Evolutionary conservation across 2,888 invertebrate species (phyloP), one percentile per base, ranked within the genome.

Genomic region (Latrodectus elegans): DNA sequence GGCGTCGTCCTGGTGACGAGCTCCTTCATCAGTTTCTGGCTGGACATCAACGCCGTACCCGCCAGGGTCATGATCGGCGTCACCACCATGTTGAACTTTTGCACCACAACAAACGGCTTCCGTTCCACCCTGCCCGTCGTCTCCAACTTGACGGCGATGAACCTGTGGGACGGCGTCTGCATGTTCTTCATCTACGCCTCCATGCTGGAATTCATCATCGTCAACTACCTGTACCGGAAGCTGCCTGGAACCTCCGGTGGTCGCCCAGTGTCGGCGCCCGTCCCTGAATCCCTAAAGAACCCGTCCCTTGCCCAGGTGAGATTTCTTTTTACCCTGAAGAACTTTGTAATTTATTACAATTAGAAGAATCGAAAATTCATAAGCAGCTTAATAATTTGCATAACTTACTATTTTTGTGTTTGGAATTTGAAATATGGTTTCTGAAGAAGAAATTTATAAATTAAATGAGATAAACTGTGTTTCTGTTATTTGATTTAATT

Each of bases 51-150:
- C 94, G 97, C 97, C 91, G 97, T 97, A 92, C 97, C 97, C 92
- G 97, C 97, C 92, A 95, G 97, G 94, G 97, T 97, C 92, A 97
- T 97, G 97, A 97, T 97, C 94, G 97, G 97, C 93, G 97, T 97
- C 92, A 97, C 97, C 91, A 97, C 97, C 93, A 97, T 97, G 97
- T 95, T 97, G 95, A 97, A 97, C 94, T 97, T 97, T 95, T 97
- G 97, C 95, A 97, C 97, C 91, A 97, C 97, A 86, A 92, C 92
- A 90, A 91, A 92, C 90, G 91, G 89, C 52, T 92, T 92, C 91
- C 91, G 92, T 64, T 91, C 92, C 91, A 97, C 97, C 78, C 94
- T 97, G 92, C 97, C 97, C 38, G 97, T 97, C 91, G 97, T 97
- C 89, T 97, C 97, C 81, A 97, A 97, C 93, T 93, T 97, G 91